These are phyloP conservation scores for Panonychus citri DNA, from an alignment of 1,140 invertebrate genomes.

Conservation along the genomic window DNA sequence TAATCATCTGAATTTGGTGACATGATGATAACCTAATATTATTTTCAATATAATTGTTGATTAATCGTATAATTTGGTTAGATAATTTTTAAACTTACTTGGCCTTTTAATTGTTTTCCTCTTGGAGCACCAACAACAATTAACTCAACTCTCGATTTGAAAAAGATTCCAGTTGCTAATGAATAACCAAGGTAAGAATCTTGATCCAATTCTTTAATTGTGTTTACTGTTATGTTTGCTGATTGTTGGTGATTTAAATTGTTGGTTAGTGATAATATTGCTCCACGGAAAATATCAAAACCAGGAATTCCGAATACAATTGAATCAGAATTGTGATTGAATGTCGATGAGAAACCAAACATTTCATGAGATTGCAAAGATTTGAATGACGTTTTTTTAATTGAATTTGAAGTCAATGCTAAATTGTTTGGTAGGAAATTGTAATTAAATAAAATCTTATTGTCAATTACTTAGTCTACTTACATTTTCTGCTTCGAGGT, in stretches of 20 bases:
- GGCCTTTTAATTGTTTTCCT: neutral
- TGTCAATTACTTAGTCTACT: too few relatives aligned
- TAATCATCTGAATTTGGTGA: neutral
- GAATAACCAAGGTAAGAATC: neutral
- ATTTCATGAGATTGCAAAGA: too few relatives aligned
- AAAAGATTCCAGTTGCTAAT: neutral
- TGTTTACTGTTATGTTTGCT: neutral
- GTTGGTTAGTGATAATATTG: neutral
- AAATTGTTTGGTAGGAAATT: too few relatives aligned
- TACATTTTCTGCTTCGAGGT: too few relatives aligned
- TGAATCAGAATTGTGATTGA: too few relatives aligned
- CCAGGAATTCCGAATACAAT: neutral
- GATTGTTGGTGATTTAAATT: neutral
- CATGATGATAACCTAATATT: neutral
- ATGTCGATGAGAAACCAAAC: too few relatives aligned
- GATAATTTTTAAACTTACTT: neutral
- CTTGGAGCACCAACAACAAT: neutral
- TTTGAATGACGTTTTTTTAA: too few relatives aligned
- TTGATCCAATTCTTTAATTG: neutral
- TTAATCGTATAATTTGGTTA: neutral
- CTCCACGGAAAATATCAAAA: neutral
- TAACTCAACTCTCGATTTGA: neutral
- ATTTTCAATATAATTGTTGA: neutral
- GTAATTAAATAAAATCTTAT: too few relatives aligned
- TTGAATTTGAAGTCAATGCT: too few relatives aligned